These are phyloP conservation scores for Cephus nigrinus DNA, from an alignment of 2,888 invertebrate species.

Conservation along the genomic window DNA sequence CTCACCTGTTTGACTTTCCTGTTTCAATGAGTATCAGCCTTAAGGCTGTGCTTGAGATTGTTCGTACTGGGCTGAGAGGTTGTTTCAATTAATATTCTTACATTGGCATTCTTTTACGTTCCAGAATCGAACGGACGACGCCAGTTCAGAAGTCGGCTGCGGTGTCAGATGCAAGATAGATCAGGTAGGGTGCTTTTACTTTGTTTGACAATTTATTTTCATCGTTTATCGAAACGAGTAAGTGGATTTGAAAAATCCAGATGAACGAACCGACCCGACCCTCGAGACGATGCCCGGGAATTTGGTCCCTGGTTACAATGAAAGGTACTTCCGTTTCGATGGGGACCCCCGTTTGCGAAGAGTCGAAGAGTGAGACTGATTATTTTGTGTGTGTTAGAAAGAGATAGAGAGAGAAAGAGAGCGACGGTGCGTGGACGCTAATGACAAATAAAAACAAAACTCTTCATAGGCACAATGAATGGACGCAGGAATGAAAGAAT, in stretches of 20 bases:
- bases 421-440: not conserved
- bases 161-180: conserved; percentile 78
- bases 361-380: not conserved
- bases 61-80: not conserved
- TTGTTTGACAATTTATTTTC: not conserved
- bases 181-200: conserved; percentile 70
- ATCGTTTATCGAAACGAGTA: not conserved
- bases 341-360: conserved; percentile 28
- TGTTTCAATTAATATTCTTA: not conserved
- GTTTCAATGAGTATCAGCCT: not conserved
- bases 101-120: conserved; percentile 42
- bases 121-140: conserved; percentile 79
- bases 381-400: not conserved
- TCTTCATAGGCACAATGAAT: conserved; percentile 42
- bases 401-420: not conserved
- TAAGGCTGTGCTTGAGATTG: not conserved
- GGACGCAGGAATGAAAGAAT: conserved; percentile 53
- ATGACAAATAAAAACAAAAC: conserved; percentile 14
- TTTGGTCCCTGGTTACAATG: not conserved
- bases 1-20: not conserved
- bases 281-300: not conserved
- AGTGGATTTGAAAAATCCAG: not conserved
- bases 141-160: conserved; percentile 77
- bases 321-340: conserved; percentile 54
- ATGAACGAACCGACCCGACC: not conserved